Evolutionary conservation across 2,888 invertebrate genomes (phyloP), one percentile per base, ranked within the genome.

Genomic region (Oxycera nigricornis): DNA sequence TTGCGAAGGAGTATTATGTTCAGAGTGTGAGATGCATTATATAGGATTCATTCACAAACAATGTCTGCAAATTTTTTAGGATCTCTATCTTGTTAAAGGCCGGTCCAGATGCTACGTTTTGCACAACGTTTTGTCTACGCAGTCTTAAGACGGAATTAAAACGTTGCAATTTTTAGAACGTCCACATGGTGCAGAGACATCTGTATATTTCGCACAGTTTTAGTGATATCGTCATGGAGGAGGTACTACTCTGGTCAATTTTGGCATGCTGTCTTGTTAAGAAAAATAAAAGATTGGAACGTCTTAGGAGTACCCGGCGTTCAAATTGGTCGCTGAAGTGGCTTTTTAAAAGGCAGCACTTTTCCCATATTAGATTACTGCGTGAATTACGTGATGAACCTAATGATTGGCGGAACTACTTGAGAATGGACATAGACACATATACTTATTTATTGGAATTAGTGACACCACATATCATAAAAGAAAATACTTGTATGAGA

Each of bases 391-490:
- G 62, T 35, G 35, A 62, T 62, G 39, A 62, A 35, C 62, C 39
- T 62, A 2, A 35, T 35, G 35, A 62, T 62, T 62, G 62, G 20
- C 35, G 62, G 17, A 62, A 62, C 35, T 62, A 62, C 35, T 62
- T 59, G 1, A 35, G 59, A 28, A 59, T 59, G 30, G 28, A 59
- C 59, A 59, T 59, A 24, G 59, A 59, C 22, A 55, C 17, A 6
- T 55, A 55, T 14, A 55, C 11, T 1, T 24, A 55, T 17, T 55
- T 55, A 55, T 55, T 55, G 55, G 20, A 55, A 55, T 55, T 55
- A 55, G 55, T 55, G 55, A 2, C 2, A 59, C 59, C 59, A 17
- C 59, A 59, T 59, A 59, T 59, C 59, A 28, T 14, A 6, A 59
- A 59, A 28, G 28, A 39, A 39, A 55, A 55, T 55, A 55, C 55